Evolutionary conservation across 2,113 vertebrate species (phyloP).

Genomic region (Ochotona curzoniae): DNA sequence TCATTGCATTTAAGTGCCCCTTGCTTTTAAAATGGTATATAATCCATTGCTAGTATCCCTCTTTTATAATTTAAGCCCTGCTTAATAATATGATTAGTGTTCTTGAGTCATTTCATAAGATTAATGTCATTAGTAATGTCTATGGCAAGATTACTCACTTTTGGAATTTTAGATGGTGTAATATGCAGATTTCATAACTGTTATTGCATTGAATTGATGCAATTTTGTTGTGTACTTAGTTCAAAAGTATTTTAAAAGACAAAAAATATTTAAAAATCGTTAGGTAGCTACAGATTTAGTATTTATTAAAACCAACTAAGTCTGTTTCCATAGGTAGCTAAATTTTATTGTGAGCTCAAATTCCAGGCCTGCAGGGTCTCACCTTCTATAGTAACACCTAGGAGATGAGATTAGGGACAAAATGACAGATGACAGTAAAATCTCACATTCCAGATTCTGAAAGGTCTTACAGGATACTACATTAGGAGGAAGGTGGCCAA

Average conservation of each 20-base stretch:
- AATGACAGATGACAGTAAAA: neutral
- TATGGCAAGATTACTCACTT: neutral
- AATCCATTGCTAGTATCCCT: neutral
- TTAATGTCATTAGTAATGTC: neutral
- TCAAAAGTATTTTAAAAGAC: too few relatives aligned
- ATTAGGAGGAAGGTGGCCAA: neutral
- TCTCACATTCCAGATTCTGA: neutral
- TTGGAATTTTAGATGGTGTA: neutral
- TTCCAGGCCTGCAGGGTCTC: neutral
- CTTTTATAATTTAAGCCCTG: neutral
- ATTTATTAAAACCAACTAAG: neutral
- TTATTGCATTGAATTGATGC: too few relatives aligned
- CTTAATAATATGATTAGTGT: neutral
- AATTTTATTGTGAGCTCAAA: neutral
- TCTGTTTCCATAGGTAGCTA: neutral
- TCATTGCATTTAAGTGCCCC: neutral
- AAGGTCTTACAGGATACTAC: neutral
- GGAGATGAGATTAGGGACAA: neutral
- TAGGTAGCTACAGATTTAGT: neutral
- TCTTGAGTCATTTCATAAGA: neutral
- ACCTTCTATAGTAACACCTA: neutral
- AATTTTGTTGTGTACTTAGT: too few relatives aligned
- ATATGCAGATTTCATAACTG: too few relatives aligned
- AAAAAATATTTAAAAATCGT: too few relatives aligned
- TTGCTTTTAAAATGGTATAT: neutral